Base-by-base conservation (phyloP, 1,140 invertebrate species). In the Mactra quadrangularis region DNA sequence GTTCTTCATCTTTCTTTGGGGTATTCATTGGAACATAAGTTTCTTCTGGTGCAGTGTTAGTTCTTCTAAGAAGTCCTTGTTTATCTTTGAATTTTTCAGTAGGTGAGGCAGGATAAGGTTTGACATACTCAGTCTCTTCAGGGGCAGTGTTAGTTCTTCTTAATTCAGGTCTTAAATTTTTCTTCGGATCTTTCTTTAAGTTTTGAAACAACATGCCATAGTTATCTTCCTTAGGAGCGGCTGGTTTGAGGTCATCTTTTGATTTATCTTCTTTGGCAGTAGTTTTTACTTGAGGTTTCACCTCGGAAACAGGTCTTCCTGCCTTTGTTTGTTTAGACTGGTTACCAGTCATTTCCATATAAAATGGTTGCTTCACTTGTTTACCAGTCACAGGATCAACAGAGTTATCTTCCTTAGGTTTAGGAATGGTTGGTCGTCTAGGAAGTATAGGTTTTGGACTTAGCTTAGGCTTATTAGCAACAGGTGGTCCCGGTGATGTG, bases 181-280 rank as follows among this genome's bases (percentile, higher is more conserved):
- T 38, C 55, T 59, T 59, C 25, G 55, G 9, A 55, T 47, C 52
- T 47, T 71, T 82, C 17, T 83, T 82, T 13, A 83, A 83, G 35
- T 77, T 79, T 62, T 64, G 68, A 75, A 82, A 85, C 13, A 85
- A 55, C 11, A 59, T 70, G 19, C 53, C 81, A 81, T 86, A 83
- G 15, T 70, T 33, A 62, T 86, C 85, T 9, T 77, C 82, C n/a
- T 41, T 38, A 55, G 45, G 41, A 41, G 72, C 41, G 17, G 41
- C 6, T 22, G 60, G 35, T 17, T 68, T n/a, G 17, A 50, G 27
- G 6, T 50, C 38, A 17, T 31, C 22, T 31, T n/a, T 68, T 29
- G 64, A 17, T 25, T 59, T 45, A 25, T 45, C 17, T 15, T 33
- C 7, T 50, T 0, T 47, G 13, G 25, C 31, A 11, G 7, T 35